phyloP scores from a whole-genome alignment of 2,797 vertebrate species.

The Borostomias antarcticus region DNA sequence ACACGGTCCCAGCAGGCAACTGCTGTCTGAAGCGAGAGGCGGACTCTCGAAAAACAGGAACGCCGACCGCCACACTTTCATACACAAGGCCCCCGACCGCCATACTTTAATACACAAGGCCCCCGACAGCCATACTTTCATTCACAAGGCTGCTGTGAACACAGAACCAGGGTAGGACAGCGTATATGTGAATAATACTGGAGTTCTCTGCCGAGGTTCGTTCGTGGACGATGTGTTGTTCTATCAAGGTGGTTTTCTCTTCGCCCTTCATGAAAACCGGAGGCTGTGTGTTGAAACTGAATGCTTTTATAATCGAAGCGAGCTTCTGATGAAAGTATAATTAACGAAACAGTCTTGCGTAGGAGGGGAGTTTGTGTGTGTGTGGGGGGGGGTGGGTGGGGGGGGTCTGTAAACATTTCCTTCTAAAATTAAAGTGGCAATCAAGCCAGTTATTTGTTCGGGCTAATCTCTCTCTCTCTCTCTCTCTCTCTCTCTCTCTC shows the following conservation, averaged over 20 bases:
- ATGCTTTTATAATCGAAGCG: conserved; percentile 18
- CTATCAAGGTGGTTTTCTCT: no score
- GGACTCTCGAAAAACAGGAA: conserved; percentile 61
- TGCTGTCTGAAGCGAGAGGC: conserved; percentile 63
- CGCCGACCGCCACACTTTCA: conserved; percentile 25
- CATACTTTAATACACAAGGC: neutral
- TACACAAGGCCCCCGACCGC: conserved; percentile 30
- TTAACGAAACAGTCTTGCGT: conserved; percentile 14
- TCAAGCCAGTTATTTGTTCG: conserved; percentile 51
- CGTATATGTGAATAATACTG: conserved; percentile 25
- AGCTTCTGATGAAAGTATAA: conserved; percentile 18
- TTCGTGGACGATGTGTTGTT: no score
- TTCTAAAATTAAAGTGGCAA: conserved; percentile 50
- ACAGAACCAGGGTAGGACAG: neutral
- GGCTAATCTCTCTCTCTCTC: conserved; percentile 28
- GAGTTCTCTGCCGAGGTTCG: neutral
- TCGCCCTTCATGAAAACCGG: neutral
- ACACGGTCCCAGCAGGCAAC: conserved; percentile 60
- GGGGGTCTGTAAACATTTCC: conserved; percentile 25
- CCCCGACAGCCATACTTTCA: neutral
- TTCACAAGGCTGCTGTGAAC: neutral
- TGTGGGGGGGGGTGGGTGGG: neutral
- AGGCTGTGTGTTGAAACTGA: neutral
- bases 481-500: no score
- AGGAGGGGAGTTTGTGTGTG: neutral